Base-by-base conservation (phyloP, 1,140 invertebrate genomes). In the Linepithema humile region DNA sequence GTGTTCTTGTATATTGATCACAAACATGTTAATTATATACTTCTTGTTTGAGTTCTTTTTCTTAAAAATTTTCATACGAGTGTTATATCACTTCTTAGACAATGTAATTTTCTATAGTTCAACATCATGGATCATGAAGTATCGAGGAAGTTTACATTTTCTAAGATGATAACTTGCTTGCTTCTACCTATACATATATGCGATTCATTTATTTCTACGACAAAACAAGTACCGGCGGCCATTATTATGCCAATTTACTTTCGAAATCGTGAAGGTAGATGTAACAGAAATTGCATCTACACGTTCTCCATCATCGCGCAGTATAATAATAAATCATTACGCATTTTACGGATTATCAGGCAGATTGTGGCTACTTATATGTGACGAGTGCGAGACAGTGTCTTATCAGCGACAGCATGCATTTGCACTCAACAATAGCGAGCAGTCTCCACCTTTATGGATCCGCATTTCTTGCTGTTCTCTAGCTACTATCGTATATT, bases 381-480 rank as follows among this genome's bases (percentile, higher is more conserved):
- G 59, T 65, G 89, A 87, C 83, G 87, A 82, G 78, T 85, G 87
- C 87, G 75, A 50, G 82, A 87, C 50, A 67, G 59, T 53, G 45
- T 23, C 84, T 91, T 90, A 91, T 91, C 90, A 64, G 67, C 48
- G 38, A 65, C 45, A 88, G 89, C 88, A 91, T 91, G 89, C 83
- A 73, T 91, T 91, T 90, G 90, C 90, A 91, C 90, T 91, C 88
- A 89, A 84, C 84, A 88, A 75, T 65, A 72, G 45, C 55, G 53
- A 38, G 20, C 53, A 80, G 45, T 29, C 45, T 88, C 48, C 72
- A 35, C 35, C 53, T 88, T 83, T 62, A 32, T 67, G 59, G 35
- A 78, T 69, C 64, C 50, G 35, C 23, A 17, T 60, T 40, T 50
- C 50, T 69, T 7, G 45, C 20, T 72, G 12, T 60, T 64, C 57